Evolutionary conservation across 2,113 vertebrate genomes (phyloP).

Genomic region (Ifrita kowaldi): DNA sequence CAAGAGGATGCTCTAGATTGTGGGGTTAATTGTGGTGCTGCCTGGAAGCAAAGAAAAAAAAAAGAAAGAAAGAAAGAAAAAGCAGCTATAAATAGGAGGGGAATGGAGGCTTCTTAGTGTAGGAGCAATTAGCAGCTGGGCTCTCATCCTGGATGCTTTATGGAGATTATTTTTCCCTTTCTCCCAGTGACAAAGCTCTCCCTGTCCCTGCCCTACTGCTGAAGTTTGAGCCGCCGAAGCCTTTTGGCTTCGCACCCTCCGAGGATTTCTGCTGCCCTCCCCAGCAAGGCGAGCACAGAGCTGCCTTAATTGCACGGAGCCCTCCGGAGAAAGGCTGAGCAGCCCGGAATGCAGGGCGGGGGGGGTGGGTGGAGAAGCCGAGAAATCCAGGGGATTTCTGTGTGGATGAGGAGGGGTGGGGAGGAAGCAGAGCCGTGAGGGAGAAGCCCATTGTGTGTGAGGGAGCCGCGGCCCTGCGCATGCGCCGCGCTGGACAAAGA

Average conservation of each 20-base stretch:
- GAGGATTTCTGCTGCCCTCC: not conserved
- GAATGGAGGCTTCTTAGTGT: slow-evolving; percentile 24
- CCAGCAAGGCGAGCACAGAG: not conserved
- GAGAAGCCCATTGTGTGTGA: slow-evolving; percentile 1
- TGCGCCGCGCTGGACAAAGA: slow-evolving; percentile 36
- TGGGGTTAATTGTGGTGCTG: slow-evolving; percentile 47
- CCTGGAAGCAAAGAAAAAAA: not conserved
- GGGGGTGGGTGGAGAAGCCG: accelerated
- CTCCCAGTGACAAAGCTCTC: slow-evolving; percentile 7
- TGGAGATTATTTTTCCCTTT: not conserved
- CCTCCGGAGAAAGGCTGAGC: not conserved
- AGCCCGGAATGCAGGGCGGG: not conserved
- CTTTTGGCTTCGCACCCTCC: not conserved
- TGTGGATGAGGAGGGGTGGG: not conserved
- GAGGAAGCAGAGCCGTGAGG: not conserved
- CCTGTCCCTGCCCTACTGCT: slow-evolving; percentile 1
- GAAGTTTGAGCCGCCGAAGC: slow-evolving; percentile 28
- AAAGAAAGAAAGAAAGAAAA: not conserved
- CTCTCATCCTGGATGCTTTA: slow-evolving; percentile 31
- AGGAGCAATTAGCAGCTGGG: slow-evolving; percentile 61
- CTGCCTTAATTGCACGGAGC: not conserved
- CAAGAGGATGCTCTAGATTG: slow-evolving; percentile 17
- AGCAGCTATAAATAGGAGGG: slow-evolving; percentile 54
- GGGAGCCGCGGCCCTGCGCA: not conserved
- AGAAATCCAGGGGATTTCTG: not conserved